Base-by-base conservation (phyloP, 2,113 vertebrate species). In the Scopus umbretta region DNA sequence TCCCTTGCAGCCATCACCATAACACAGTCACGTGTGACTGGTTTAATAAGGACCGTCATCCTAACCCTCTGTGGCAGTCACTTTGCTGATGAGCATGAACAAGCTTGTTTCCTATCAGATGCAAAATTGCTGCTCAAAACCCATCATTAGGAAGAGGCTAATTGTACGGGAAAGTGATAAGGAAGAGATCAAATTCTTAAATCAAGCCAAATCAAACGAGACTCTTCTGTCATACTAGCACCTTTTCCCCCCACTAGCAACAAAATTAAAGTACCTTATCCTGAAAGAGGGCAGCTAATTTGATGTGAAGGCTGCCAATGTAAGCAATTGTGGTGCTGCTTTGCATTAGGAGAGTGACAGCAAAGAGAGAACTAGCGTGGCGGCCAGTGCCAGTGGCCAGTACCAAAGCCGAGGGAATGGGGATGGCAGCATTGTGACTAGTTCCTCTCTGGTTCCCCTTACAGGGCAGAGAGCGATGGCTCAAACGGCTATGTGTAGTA, bases 311-410 rank as follows among this genome's bases (percentile, higher is more conserved):
- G 23, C 26, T 81, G 59, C 38, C 86, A 8, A 3, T 7, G n/a
- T 4, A 6, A 53, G 65, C 50, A 38, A 38, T 2, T 17, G 34
- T 1, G 4, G 6, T 47, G 81, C 66, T 73, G 53, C 42, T 76
- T 58, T 90, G 73, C 5, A 1, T 45, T 36, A 9, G 34, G 30
- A 53, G 15, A 30, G 40, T 34, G 56, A 13, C n/a, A 32, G 49
- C 1, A 15, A 20, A 49, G 18, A 11, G 29, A 23, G 26, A n/a
- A 15, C 7, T 0, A 2, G 26, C 0, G 3, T 0, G 7, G 38
- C 10, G 43, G 63, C 58, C 5, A 1, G 25, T 78, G 61, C 40
- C 10, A n/a, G n/a, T 25, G 26, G 45, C 27, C 0, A n/a, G n/a
- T n/a, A n/a, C n/a, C n/a, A 0, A 27, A 45, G 32, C 26, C 59